Evolutionary conservation across 2,797 vertebrate species (phyloP).

Genomic region (Lophotriccus pileatus): DNA sequence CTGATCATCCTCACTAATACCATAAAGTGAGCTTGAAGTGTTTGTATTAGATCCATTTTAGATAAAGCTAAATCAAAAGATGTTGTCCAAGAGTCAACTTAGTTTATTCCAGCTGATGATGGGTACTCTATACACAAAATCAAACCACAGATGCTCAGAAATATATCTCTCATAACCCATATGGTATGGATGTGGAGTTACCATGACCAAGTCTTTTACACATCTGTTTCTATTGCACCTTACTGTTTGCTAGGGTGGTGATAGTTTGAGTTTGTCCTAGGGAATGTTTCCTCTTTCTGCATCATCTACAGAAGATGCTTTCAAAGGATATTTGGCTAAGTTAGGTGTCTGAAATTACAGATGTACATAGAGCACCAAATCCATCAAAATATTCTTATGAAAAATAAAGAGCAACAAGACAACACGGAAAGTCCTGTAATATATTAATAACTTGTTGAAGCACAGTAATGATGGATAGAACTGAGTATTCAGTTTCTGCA

Average conservation of each 20-base stretch:
- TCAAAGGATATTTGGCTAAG: neutral
- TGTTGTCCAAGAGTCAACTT: neutral
- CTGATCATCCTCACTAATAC: neutral
- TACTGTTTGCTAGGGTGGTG: neutral
- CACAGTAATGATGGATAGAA: neutral
- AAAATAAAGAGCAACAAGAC: neutral
- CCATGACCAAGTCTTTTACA: neutral
- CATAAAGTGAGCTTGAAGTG: neutral
- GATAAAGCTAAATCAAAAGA: neutral
- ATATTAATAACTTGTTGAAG: neutral
- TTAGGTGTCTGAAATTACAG: neutral
- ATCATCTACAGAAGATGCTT: neutral
- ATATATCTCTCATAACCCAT: neutral
- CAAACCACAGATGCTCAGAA: neutral
- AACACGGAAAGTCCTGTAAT: neutral
- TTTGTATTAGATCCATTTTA: neutral
- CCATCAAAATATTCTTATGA: neutral
- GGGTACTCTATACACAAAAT: neutral
- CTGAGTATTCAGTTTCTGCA: neutral
- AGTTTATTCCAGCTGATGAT: neutral
- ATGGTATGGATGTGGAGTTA: neutral
- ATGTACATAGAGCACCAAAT: neutral
- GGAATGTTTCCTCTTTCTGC: neutral
- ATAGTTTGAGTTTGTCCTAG: neutral
- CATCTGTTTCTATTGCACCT: neutral